phyloP scores from a whole-genome alignment of 2,888 invertebrate genomes.

The Stenolophus ochropezus region DNA sequence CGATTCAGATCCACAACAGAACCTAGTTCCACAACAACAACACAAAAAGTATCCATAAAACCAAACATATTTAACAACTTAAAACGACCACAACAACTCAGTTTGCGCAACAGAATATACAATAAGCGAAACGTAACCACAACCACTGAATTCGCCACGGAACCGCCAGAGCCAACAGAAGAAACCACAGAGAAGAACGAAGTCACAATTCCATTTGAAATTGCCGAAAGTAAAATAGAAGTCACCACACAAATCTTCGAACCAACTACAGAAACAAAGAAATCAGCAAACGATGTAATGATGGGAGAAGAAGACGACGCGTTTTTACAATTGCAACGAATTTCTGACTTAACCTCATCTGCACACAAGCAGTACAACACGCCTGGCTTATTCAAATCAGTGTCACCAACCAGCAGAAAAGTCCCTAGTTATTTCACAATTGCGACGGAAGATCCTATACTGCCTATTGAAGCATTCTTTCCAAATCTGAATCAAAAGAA shows the following conservation, averaged over 20 bases:
- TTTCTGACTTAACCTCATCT: slow-evolving; percentile 84
- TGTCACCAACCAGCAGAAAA: slow-evolving; percentile 78
- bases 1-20: slow-evolving; percentile 68
- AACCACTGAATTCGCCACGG: slow-evolving; percentile 45
- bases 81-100: slow-evolving; percentile 68
- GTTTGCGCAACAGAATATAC: slow-evolving; percentile 67
- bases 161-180: slow-evolving; percentile 42
- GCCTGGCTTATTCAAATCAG: slow-evolving; percentile 83
- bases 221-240: slow-evolving; percentile 57
- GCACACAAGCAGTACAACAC: slow-evolving; percentile 83
- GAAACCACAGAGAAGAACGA: slow-evolving; percentile 53
- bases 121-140: slow-evolving; percentile 63
- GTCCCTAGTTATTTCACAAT: slow-evolving; percentile 83
- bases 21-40: slow-evolving; percentile 65
- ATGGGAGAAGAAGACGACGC: slow-evolving; percentile 68
- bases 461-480: slow-evolving; percentile 88
- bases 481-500: slow-evolving; percentile 82
- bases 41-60: slow-evolving; percentile 69
- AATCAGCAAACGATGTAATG: background rate
- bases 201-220: slow-evolving; percentile 61
- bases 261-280: slow-evolving; percentile 50
- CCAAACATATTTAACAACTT: slow-evolving; percentile 70
- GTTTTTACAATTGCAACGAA: slow-evolving; percentile 79
- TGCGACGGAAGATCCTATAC: slow-evolving; percentile 85
- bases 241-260: slow-evolving; percentile 70